Conservation (phyloP, 2,113 vertebrate species). For the Sarotherodon lohbergeri region DNA sequence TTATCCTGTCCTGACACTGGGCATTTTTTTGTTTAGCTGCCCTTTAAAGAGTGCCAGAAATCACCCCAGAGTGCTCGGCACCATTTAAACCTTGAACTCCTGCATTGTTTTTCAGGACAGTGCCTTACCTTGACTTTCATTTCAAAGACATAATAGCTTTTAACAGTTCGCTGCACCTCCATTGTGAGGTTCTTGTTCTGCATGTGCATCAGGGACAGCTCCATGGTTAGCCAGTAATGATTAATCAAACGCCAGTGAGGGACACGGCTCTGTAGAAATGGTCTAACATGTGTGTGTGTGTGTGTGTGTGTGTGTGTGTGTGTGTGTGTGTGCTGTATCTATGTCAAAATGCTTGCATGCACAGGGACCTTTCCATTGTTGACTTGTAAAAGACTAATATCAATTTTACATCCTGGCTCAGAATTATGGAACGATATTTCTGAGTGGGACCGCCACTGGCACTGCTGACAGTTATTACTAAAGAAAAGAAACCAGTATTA, state of each 20-base stretch:
- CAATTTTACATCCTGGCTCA: not conserved
- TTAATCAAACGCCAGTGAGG: constrained; percentile 33
- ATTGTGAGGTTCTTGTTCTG: constrained; percentile 52
- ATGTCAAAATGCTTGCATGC: constrained; percentile 5
- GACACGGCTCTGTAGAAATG: not conserved
- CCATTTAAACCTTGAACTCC: constrained; percentile 4
- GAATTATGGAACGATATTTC: not conserved
- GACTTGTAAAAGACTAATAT: not conserved
- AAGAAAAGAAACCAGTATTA: not conserved
- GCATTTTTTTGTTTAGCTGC: not conserved
- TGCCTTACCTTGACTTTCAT: constrained; percentile 26
- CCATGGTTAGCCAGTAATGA: constrained; percentile 38
- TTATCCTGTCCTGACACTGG: not conserved
- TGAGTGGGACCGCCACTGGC: not conserved
- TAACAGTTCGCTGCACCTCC: constrained; percentile 42
- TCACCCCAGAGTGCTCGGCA: not conserved
- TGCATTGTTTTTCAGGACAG: constrained; percentile 2
- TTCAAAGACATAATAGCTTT: constrained; percentile 57
- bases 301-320: not conserved
- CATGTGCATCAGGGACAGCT: constrained; percentile 35
- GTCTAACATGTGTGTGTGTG: not conserved
- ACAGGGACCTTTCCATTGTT: not conserved
- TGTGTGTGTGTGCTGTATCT: not conserved
- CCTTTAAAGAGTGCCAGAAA: not conserved
- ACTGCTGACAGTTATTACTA: not conserved